A percentile compares a stretch with the other conserved stretches of the same genome.
Evolutionary conservation across 2,888 invertebrate species (phyloP).

Genomic region (Himalopsyche anomala): DNA sequence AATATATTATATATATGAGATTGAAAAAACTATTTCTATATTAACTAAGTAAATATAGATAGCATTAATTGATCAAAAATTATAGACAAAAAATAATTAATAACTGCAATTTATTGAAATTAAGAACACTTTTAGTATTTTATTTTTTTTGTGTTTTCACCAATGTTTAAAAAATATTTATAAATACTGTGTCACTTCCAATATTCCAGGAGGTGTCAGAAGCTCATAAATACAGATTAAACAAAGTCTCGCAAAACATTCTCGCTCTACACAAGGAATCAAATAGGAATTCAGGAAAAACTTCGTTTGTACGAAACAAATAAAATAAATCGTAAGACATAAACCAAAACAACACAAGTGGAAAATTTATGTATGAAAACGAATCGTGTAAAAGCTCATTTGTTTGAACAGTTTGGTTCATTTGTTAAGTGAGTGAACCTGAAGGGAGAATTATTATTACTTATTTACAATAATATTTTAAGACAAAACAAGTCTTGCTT

Average conservation of each 20-base stretch:
- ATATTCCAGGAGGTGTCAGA: background rate
- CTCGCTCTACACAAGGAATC: background rate
- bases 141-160: no score
- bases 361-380: conserved; percentile 19
- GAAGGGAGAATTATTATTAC: no score
- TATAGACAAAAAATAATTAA: no score
- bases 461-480: no score
- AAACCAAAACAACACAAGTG: background rate
- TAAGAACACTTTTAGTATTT: no score
- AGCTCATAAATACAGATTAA: conserved; percentile 21
- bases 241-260: background rate
- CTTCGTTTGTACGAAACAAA: background rate
- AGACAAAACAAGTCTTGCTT: no score
- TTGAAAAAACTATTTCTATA: no score
- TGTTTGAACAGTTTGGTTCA: background rate
- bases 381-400: background rate
- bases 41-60: no score
- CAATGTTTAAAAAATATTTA: background rate
- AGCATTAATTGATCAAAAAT: no score
- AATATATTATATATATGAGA: no score
- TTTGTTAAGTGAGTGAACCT: background rate
- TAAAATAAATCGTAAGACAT: background rate
- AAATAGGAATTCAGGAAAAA: background rate
- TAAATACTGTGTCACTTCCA: background rate
- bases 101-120: no score